Evolutionary conservation across 2,113 vertebrate species (phyloP).

Genomic region (Anseranas semipalmata): DNA sequence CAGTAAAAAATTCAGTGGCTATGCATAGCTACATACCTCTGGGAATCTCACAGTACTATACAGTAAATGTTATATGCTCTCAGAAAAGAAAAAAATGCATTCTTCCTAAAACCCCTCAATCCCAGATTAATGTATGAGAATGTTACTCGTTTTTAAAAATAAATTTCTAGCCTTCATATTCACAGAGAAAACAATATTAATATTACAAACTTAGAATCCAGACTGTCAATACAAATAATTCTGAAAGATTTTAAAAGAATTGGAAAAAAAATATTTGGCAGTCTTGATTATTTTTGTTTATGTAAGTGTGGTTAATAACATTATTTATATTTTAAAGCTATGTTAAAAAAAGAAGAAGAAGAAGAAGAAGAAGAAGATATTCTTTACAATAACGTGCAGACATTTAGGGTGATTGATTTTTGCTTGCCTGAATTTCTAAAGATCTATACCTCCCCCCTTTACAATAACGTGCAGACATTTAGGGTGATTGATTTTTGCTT

Average conservation of each 20-base stretch:
- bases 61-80: background rate
- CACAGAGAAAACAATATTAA: background rate
- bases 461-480: background rate
- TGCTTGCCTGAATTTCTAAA: background rate
- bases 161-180: background rate
- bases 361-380: background rate
- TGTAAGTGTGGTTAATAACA: background rate
- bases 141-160: rapidly evolving
- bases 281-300: background rate
- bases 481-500: background rate
- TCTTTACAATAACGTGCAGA: background rate
- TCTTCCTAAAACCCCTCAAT: background rate
- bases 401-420: background rate
- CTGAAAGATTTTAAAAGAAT: background rate
- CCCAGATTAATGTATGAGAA: background rate
- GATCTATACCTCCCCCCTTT: background rate
- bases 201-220: background rate
- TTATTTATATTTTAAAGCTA: background rate
- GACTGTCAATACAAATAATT: background rate
- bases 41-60: background rate
- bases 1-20: background rate
- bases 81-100: background rate
- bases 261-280: background rate
- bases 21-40: background rate
- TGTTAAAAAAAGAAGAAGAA: too few species aligned